A percentile compares a stretch with the other conserved stretches of the same genome.
These are phyloP conservation scores for Halictus rubicundus DNA, from an alignment of 1,140 invertebrate genomes.

Conservation along the genomic window DNA sequence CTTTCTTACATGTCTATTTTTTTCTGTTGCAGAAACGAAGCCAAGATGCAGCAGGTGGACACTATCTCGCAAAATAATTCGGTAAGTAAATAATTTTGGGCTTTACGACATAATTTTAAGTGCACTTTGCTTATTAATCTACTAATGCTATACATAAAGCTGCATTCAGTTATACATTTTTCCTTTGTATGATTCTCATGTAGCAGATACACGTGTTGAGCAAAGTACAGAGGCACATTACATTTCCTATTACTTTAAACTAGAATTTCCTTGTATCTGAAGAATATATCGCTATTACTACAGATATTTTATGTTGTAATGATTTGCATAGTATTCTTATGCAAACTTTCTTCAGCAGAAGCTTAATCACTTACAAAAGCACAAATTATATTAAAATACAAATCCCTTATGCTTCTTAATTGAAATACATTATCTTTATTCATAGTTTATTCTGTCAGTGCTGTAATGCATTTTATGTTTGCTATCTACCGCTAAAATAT, in stretches of 20 bases:
- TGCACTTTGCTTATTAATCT: constrained; percentile 64
- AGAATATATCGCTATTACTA: background rate
- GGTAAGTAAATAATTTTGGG: constrained; percentile 73
- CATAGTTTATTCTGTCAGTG: background rate
- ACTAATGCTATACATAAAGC: constrained; percentile 59
- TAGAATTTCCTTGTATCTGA: background rate
- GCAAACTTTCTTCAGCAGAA: background rate
- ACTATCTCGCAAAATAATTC: constrained; percentile 82
- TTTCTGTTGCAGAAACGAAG: constrained; percentile 78
- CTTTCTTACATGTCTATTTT: constrained; percentile 27
- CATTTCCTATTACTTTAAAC: background rate
- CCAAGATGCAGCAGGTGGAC: constrained; percentile 84
- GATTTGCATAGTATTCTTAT: background rate
- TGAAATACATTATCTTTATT: constrained; percentile 21
- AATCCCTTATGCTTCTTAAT: constrained; percentile 20
- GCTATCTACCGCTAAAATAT: constrained; percentile 26
- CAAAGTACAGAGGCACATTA: constrained; percentile 8
- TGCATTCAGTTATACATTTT: constrained; percentile 42
- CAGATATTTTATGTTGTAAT: background rate
- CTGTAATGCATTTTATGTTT: constrained; percentile 41
- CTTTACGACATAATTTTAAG: constrained; percentile 41
- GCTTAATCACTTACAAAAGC: background rate
- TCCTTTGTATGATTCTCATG: constrained; percentile 14
- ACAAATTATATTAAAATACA: constrained; percentile 25
- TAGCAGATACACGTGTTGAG: constrained; percentile 40